These are phyloP conservation scores for Phrynocephalus forsythii DNA, from an alignment of 2,797 vertebrate genomes.

Conservation along the genomic window DNA sequence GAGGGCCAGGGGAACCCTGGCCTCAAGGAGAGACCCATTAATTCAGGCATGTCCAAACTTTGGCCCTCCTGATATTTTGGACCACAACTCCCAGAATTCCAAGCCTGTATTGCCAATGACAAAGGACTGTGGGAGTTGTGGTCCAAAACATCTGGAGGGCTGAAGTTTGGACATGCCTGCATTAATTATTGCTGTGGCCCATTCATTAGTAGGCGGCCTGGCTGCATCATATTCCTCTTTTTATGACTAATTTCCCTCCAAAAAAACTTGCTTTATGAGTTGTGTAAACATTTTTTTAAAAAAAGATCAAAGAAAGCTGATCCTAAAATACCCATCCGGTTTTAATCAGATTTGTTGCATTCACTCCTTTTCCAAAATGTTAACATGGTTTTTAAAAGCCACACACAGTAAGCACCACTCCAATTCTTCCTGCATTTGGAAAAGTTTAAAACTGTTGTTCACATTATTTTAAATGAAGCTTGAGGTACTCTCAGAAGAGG, in stretches of 20 bases:
- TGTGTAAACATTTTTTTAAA: constrained; percentile 50
- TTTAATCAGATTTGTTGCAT: constrained; percentile 55
- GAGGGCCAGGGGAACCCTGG: too few relatives aligned
- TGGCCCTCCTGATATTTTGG: too few relatives aligned
- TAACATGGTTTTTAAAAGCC: constrained; percentile 49
- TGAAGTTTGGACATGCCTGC: too few relatives aligned
- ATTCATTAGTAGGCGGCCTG: too few relatives aligned
- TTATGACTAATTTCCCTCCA: constrained; percentile 14
- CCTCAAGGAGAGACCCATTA: too few relatives aligned
- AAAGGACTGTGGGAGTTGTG: too few relatives aligned
- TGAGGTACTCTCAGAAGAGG: constrained; percentile 69
- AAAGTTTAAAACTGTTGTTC: constrained; percentile 67
- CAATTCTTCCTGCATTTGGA: constrained; percentile 62
- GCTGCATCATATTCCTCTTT: constrained; percentile 2
- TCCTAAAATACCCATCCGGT: constrained; percentile 54
- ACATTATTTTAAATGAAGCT: constrained; percentile 71
- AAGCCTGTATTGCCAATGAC: too few relatives aligned
- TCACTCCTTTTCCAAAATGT: constrained; percentile 38
- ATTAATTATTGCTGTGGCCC: too few relatives aligned
- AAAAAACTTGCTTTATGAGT: background rate
- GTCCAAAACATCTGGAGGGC: too few relatives aligned
- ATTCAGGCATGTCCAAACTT: too few relatives aligned
- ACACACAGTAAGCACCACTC: constrained; percentile 47
- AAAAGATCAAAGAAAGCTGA: constrained; percentile 48
- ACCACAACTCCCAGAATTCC: too few relatives aligned